Conservation (phyloP, 1,140 invertebrate genomes). For the Achroia grisella region DNA sequence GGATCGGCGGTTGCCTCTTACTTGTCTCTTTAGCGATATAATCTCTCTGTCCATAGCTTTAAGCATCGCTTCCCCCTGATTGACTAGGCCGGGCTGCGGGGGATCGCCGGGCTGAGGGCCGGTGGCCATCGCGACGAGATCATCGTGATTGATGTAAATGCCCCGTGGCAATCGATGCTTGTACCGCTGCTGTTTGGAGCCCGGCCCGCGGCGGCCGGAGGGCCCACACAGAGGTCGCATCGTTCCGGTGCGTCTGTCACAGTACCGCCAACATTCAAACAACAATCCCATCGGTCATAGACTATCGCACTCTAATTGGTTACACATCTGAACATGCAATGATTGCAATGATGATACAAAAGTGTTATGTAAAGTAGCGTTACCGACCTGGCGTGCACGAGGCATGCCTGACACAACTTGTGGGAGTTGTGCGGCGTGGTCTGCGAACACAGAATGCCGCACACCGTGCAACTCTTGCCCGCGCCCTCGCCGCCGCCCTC, state of each 20-base stretch:
- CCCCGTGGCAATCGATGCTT: conserved; percentile 95
- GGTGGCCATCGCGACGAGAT: conserved; percentile 90
- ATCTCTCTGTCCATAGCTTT: conserved; percentile 95
- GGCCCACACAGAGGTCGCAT: conserved; percentile 83
- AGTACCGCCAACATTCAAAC: conserved; percentile 52
- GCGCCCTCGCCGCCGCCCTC: conserved; percentile 57
- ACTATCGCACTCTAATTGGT: no score
- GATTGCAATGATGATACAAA: no score
- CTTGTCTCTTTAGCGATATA: conserved; percentile 94
- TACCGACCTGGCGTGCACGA: conserved; percentile 75
- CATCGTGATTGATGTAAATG: conserved; percentile 98
- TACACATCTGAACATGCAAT: no score
- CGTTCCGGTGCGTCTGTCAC: conserved; percentile 82
- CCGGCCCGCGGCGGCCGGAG: conserved; percentile 67
- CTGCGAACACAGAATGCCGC: conserved; percentile 71
- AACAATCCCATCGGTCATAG: conserved; percentile 15
- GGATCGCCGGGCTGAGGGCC: conserved; percentile 73
- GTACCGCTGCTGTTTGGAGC: conserved; percentile 81
- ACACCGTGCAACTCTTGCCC: conserved; percentile 67
- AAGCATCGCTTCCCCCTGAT: conserved; percentile 88
- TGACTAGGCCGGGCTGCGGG: conserved; percentile 69
- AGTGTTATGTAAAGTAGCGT: conserved; percentile 1
- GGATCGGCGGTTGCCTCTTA: conserved; percentile 46
- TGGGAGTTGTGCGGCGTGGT: conserved; percentile 70
- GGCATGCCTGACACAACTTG: conserved; percentile 72